Base-by-base conservation (phyloP, 2,888 invertebrate genomes). In the Eurois occulta region DNA sequence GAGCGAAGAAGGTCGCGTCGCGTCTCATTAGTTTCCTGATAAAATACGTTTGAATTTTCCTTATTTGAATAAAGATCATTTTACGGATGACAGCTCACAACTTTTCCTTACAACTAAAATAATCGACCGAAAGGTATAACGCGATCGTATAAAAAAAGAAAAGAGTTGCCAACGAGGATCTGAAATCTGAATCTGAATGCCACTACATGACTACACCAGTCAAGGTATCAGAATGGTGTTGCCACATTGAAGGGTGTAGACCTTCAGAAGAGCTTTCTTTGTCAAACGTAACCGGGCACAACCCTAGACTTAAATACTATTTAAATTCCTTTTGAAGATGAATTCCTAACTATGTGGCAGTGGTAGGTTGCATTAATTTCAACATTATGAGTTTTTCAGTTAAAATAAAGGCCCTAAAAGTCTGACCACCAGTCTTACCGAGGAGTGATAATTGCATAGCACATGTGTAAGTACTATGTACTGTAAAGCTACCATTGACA, bases 31-130 rank as follows among this genome's bases (percentile, higher is more conserved):
- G 2, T 2, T 66, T 78, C 32, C 13, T 52, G 48, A 52, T 65
- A n/a, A 62, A 52, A 64, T 24, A 77, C 41, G 7, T 69, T 58
- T 24, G 1, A 46, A 32, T 64, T 62, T 78, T 84, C 52, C 43
- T 67, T 24, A 32, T 66, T 80, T n/a, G 1, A 80, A 65, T 6
- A 35, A 43, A 65, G 16, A 78, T 69, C 2, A 78, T 28, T 65
- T 84, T 35, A 80, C 48, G 68, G 78, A 65, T 69, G 64, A 48
- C 1, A 43, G 32, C n/a, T 48, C 4, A 16, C 0, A 1, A 21
- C 13, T 32, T 77, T 68, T 60, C 48, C 35, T 66, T 4, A 16
- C 28, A 62, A 38, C 16, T 46, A 16, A 35, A 10, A n/a, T 58
- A 13, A 41, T 35, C 16, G 1, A 10, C 24, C 21, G 66, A 28